Base-by-base conservation (phyloP, 2,113 vertebrate genomes). In the Oreotragus oreotragus region DNA sequence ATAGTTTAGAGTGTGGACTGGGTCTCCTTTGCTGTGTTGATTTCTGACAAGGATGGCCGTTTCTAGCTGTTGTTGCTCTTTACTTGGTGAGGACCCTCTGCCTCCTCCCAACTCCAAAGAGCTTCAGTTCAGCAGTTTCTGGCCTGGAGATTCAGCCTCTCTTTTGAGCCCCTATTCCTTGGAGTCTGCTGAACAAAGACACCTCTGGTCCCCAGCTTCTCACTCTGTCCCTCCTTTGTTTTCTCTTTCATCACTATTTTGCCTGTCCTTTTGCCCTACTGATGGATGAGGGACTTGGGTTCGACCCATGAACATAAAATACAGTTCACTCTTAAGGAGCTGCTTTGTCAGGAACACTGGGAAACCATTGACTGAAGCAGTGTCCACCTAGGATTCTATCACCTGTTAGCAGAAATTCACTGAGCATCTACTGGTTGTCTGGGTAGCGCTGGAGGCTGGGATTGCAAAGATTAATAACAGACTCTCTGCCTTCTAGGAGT, bases 321-420 rank as follows among this genome's bases (percentile, higher is more conserved):
- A 11, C 8, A 88, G 95, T 73, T 97, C n/a, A 92, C 39, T 92
- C 58, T 81, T 94, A 73, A 60, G 92, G 51, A 79, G 64, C 70
- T 89, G 33, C 30, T 23, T 11, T 84, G 7, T 92, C 58, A 88
- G 81, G 47, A 83, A 91, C 47, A 51, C 25, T 90, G 19, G 80
- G 86, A 84, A 96, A 84, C 58, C 45, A 47, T 36, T 90, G 39
- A 95, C 6, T 51, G 76, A 94, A 84, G 94, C 45, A 84, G 16
- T 21, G 4, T 7, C 14, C 57, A 51, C 9, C 51, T 91, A 49
- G 70, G 70, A 79, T 91, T 79, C 60, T 97, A 57, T 91, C 21
- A 77, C 33, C 2, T 88, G 36, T 83, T 66, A 85, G 77, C 66
- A 91, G 88, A 96, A 94, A 93, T 95, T 96, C 76, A 87, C 57